These are phyloP conservation scores for Fundulus diaphanus DNA, from an alignment of 2,797 vertebrate species.

Conservation along the genomic window DNA sequence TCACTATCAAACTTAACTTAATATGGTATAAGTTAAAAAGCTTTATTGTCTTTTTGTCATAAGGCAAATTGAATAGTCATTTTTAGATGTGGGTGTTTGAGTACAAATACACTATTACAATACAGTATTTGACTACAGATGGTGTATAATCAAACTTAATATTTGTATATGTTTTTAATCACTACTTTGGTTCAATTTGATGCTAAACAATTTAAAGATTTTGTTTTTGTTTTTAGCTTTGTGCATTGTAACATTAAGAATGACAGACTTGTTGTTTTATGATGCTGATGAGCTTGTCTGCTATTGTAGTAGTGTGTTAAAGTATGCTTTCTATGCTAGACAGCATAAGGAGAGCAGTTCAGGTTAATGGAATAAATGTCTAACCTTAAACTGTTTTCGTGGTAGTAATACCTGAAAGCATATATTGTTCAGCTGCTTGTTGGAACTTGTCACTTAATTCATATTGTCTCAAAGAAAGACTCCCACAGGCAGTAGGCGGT, in stretches of 20 bases:
- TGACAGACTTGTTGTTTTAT: not conserved
- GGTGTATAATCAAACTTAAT: no score
- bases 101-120: not conserved
- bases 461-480: slow-evolving; percentile 33
- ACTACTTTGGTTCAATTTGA: not conserved
- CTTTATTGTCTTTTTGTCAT: not conserved
- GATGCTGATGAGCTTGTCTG: not conserved
- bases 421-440: slow-evolving; percentile 47
- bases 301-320: no score
- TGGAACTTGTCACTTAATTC: slow-evolving; percentile 50
- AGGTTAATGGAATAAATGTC: not conserved
- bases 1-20: not conserved
- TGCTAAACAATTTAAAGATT: not conserved
- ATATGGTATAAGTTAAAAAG: not conserved
- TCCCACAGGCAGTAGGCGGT: slow-evolving; percentile 49
- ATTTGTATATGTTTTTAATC: not conserved
- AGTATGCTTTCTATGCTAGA: not conserved
- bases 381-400: not conserved
- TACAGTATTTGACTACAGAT: no score
- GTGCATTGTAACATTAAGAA: not conserved
- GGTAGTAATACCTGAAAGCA: not conserved
- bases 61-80: not conserved
- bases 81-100: not conserved
- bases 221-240: not conserved
- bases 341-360: not conserved